phyloP scores from a whole-genome alignment of 2,888 invertebrate species.

The Lasioglossum vierecki region DNA sequence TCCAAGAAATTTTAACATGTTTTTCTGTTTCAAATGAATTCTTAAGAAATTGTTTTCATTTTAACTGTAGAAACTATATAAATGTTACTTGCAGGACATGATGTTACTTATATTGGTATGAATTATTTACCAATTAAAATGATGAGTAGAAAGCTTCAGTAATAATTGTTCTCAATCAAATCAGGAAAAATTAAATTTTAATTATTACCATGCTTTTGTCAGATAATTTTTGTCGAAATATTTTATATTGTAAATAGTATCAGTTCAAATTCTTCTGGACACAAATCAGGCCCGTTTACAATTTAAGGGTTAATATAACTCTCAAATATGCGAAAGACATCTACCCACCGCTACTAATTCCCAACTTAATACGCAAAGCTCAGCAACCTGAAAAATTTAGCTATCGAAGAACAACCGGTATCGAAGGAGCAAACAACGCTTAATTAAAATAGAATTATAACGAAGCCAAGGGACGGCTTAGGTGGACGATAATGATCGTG shows the following conservation, averaged over 20 bases:
- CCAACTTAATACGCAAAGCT: not conserved
- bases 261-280: not conserved
- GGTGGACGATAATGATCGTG: conserved; percentile 38
- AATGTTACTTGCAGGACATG: no score
- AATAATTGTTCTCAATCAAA: no score
- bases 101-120: not conserved
- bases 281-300: not conserved
- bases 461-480: not conserved
- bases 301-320: not conserved
- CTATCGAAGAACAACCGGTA: not conserved
- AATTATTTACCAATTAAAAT: not conserved
- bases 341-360: not conserved
- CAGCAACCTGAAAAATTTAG: not conserved
- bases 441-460: not conserved
- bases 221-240: not conserved
- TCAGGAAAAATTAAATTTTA: not conserved
- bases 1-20: not conserved
- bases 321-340: not conserved
- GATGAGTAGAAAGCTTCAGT: no score
- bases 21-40: not conserved
- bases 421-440: not conserved
- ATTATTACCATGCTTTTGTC: not conserved
- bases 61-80: no score
- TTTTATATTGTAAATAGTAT: not conserved
- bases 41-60: no score